Evolutionary conservation across 2,113 vertebrate genomes (phyloP), one percentile per base, ranked within the genome.

Genomic region (Capreolus pygargus): DNA sequence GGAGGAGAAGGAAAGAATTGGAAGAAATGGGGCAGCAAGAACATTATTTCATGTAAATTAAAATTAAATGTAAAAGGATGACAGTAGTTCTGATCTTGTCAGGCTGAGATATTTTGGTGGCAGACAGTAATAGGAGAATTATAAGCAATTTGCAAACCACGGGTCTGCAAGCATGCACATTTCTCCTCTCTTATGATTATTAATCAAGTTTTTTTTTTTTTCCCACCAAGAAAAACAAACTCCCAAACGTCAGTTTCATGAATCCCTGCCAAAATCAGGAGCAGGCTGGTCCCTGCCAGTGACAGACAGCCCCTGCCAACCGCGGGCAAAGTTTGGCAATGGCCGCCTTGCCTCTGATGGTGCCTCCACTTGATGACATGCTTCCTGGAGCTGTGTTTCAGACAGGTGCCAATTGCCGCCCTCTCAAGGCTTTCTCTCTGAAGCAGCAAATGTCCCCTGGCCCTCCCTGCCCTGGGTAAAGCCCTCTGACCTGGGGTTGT

Each of bases 61-160:
- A 98, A 98, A 98, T 98, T 98, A 98, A 99, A 99, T 98, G 97
- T 97, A 98, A 98, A 99, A 98, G 86, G 93, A 98, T 98, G 97
- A 96, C 97, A 97, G 95, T 70, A 83, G 76, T 50, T 98, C 92
- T 98, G 96, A 98, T 98, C 98, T 98, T 98, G 97, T 98, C 98
- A 97, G 89, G 64, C 91, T 95, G 87, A 98, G 95, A 61, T 95
- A 97, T 98, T 98, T 97, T 97, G 86, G 96, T 97, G 94, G 70
- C 95, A 97, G 97, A 95, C 61, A 79, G 76, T 96, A 98, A 97
- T 93, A 98, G 74, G 61, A 98, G 64, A 98, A 97, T 97, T 97
- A 98, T 91, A 97, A 93, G 96, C 95, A 97, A 98, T 52, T 83
- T 70, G 23, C 92, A 33, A 98, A 97, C 57, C 27, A 84, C 86